Evolutionary conservation across 2,113 vertebrate genomes (phyloP).

Genomic region (Erythrocebus patas): DNA sequence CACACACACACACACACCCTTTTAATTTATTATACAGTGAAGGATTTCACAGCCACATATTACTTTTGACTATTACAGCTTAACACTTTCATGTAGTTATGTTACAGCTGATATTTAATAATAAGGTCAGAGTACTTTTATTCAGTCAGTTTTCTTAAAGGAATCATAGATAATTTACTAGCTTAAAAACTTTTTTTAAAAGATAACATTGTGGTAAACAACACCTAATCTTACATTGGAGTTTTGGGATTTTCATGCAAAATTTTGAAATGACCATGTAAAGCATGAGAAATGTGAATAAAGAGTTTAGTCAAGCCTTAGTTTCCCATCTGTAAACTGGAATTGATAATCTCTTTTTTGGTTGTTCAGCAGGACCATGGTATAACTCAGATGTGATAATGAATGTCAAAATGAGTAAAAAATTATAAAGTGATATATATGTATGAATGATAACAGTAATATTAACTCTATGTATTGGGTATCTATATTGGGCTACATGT

Average conservation of each 20-base stretch:
- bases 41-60: slow-evolving; percentile 19
- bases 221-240: not conserved
- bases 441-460: not conserved
- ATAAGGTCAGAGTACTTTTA: not conserved
- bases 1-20: no score
- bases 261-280: not conserved
- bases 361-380: not conserved
- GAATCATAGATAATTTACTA: not conserved
- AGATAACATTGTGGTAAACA: not conserved
- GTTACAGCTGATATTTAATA: slow-evolving; percentile 18
- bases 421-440: not conserved
- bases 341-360: not conserved
- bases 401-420: slow-evolving; percentile 19
- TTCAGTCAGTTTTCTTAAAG: not conserved
- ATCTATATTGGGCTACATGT: not conserved
- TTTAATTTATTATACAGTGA: not conserved
- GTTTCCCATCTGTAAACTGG: not conserved
- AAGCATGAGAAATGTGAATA: not conserved
- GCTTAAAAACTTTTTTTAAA: not conserved
- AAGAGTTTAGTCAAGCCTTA: not conserved
- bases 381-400: not conserved
- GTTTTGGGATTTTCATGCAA: not conserved
- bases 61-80: not conserved
- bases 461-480: not conserved
- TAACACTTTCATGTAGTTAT: not conserved